phyloP scores from a whole-genome alignment of 2,797 vertebrate species.

The Meda fulgida region DNA sequence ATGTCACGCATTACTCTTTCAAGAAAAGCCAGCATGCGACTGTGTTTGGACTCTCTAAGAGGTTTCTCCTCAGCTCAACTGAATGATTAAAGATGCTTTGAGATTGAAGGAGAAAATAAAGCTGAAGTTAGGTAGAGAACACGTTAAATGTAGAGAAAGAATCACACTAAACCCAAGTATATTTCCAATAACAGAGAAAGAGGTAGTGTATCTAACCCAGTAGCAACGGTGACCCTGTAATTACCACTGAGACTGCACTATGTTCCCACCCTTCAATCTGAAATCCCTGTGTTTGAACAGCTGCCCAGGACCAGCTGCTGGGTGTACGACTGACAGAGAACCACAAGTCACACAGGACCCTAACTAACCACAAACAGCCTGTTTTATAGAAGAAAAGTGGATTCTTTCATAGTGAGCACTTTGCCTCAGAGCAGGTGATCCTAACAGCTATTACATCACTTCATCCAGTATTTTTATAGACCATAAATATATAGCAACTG shows the following conservation, averaged over 20 bases:
- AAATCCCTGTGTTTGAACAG: slow-evolving; percentile 61
- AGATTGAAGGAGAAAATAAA: slow-evolving; percentile 2
- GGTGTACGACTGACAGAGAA: slow-evolving; percentile 37
- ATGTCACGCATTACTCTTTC: slow-evolving; percentile 46
- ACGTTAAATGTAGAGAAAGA: neutral
- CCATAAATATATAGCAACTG: slow-evolving; percentile 3
- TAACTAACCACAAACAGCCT: slow-evolving; percentile 22
- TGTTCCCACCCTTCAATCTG: slow-evolving; percentile 52
- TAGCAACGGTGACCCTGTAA: slow-evolving; percentile 59
- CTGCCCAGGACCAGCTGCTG: slow-evolving; percentile 57
- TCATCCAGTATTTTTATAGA: slow-evolving; percentile 15
- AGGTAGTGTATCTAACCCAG: slow-evolving; percentile 54
- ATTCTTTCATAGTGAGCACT: slow-evolving; percentile 28
- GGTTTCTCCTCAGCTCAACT: slow-evolving; percentile 3
- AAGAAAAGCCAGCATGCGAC: slow-evolving; percentile 13
- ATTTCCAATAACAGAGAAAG: slow-evolving; percentile 24
- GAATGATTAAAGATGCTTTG: slow-evolving; percentile 31
- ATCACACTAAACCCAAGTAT: slow-evolving; percentile 12
- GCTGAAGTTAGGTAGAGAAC: neutral
- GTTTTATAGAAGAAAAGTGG: slow-evolving; percentile 26
- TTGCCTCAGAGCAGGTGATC: slow-evolving; percentile 39
- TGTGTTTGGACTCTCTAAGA: slow-evolving; percentile 7
- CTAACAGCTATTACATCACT: slow-evolving; percentile 39
- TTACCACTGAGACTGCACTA: slow-evolving; percentile 61
- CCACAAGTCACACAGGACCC: slow-evolving; percentile 46